These are phyloP conservation scores for Microctonus aethiopoides DNA, from an alignment of 2,888 invertebrate genomes.

Conservation along the genomic window DNA sequence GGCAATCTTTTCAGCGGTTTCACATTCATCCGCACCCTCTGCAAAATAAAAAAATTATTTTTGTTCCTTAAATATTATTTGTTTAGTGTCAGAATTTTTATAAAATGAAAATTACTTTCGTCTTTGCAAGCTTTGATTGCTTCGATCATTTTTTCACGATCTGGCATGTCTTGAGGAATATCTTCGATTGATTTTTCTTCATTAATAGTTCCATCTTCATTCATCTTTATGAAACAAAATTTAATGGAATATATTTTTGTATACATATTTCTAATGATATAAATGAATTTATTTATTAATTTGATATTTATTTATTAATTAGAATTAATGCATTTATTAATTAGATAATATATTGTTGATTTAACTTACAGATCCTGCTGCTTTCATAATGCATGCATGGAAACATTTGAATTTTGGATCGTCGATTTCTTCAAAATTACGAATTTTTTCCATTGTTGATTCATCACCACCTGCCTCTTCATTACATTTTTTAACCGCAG, in stretches of 20 bases:
- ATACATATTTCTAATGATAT: not conserved
- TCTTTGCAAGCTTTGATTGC: slow-evolving; percentile 27
- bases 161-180: slow-evolving; percentile 23
- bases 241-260: not conserved
- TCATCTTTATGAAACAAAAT: slow-evolving; percentile 27
- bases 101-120: slow-evolving; percentile 31
- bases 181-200: slow-evolving; percentile 17
- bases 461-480: slow-evolving; percentile 26
- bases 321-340: not conserved
- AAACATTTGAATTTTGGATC: slow-evolving; percentile 38
- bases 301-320: no score
- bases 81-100: not conserved
- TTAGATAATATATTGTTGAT: not conserved
- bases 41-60: not conserved
- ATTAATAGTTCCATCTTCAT: slow-evolving; percentile 36
- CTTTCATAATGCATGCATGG: slow-evolving; percentile 39
- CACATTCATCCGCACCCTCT: slow-evolving; percentile 40
- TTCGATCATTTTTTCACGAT: slow-evolving; percentile 28
- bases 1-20: slow-evolving; percentile 32
- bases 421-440: not conserved
- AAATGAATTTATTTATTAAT: not conserved
- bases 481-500: slow-evolving; percentile 19
- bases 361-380: slow-evolving; percentile 30
- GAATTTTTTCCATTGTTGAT: not conserved
- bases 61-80: not conserved